Base-by-base conservation (phyloP, 2,113 vertebrate genomes). In the Connochaetes taurinus region DNA sequence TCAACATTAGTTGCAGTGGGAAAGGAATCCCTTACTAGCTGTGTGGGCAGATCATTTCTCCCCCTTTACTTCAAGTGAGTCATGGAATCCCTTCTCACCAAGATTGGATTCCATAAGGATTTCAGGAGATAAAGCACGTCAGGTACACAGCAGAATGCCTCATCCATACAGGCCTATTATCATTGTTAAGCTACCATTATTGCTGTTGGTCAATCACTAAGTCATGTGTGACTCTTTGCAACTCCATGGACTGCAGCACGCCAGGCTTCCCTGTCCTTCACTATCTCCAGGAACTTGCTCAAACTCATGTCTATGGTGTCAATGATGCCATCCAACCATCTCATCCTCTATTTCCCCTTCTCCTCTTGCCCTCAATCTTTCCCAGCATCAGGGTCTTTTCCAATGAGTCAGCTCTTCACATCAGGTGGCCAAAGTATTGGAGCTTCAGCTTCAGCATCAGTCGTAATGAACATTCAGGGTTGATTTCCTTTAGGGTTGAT, bases 371-470 rank as follows among this genome's bases (percentile, higher is more conserved):
- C 23, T 43, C 71, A 40, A 23, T 76, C 36, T 76, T 76, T 43
- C 36, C 21, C 23, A 76, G 71, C 23, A 76, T 43, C 40, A 40
- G 71, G 36, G 19, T 76, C 36, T 76, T 76, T 76, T 40, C 71
- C 23, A 76, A 0, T 1, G 71, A 43, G 23, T 43, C 23, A 43
- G 0, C 71, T 74, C 11, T 74, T 74, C 36, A 25, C 36, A 74
- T 27, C 71, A 43, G 0, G 23, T 43, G 12, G 71, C 23, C 71
- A 76, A 25, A 76, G 36, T 23, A 76, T 76, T 76, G 71, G 36
- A 76, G 23, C 23, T 76, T 74, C 36, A 43, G 71, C 36, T 74
- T 25, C 23, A 76, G 71, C 36, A 25, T 76, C n/a, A 40, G 10
- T 71, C n/a, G 9, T 40, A 76, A 76, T 40, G 71, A 43, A 14